phyloP scores from a whole-genome alignment of 2,113 vertebrate genomes.

The Thomomys bottae region DNA sequence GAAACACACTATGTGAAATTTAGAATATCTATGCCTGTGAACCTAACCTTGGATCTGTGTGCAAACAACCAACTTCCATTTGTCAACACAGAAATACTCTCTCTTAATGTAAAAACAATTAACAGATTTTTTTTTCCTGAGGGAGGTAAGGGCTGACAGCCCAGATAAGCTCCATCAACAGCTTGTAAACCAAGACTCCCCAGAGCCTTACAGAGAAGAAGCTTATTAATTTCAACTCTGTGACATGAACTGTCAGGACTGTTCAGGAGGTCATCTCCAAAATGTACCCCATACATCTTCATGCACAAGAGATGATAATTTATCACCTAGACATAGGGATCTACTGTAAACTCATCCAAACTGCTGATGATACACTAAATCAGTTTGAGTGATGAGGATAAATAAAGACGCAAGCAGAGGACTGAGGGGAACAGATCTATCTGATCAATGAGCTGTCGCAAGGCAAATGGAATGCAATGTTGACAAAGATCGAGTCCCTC shows the following conservation, averaged over 20 bases:
- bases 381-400: conserved; percentile 87
- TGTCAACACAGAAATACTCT: conserved; percentile 16
- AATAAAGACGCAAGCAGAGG: conserved; percentile 83
- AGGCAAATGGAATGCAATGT: conserved; percentile 83
- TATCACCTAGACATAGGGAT: conserved; percentile 81
- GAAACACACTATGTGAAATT: background rate
- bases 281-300: conserved; percentile 76
- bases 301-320: conserved; percentile 83
- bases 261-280: conserved; percentile 81
- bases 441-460: conserved; percentile 86
- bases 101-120: conserved; percentile 56
- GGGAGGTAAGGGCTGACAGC: conserved; percentile 28
- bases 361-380: conserved; percentile 89
- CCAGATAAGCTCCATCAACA: conserved; percentile 56
- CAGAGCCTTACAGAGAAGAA: conserved; percentile 68
- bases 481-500: conserved; percentile 80
- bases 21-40: background rate
- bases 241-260: conserved; percentile 62
- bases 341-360: conserved; percentile 85
- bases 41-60: background rate
- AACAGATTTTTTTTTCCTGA: conserved; percentile 53
- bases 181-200: conserved; percentile 56
- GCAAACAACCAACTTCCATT: conserved; percentile 47
- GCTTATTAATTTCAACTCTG: conserved; percentile 77
- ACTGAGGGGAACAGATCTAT: conserved; percentile 85